phyloP scores from a whole-genome alignment of 2,888 invertebrate species.

The Catocala fraxini region DNA sequence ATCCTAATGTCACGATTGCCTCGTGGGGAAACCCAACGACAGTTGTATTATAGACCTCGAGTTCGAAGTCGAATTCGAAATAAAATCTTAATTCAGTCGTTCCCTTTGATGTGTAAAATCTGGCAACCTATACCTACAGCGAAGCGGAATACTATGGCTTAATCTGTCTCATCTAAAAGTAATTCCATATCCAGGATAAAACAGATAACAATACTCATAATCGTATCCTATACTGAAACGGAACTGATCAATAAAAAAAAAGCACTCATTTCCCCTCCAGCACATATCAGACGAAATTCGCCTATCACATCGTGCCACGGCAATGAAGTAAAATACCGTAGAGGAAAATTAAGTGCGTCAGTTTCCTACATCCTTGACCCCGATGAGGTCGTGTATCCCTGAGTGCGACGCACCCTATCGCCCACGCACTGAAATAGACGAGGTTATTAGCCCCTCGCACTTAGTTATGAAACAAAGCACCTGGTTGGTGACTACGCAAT shows the following conservation, averaged over 20 bases:
- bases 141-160: too few species aligned
- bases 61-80: too few species aligned
- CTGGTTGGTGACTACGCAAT: slow-evolving; percentile 5
- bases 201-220: too few species aligned
- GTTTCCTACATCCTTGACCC: slow-evolving; percentile 67
- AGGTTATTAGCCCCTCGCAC: slow-evolving; percentile 70
- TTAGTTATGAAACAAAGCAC: slow-evolving; percentile 53
- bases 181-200: too few species aligned
- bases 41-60: too few species aligned
- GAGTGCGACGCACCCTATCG: slow-evolving; percentile 78
- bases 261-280: neutral
- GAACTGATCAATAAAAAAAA: neutral
- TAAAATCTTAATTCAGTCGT: too few species aligned
- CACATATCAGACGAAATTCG: slow-evolving; percentile 19
- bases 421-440: slow-evolving; percentile 82
- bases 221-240: too few species aligned
- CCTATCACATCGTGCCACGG: slow-evolving; percentile 35
- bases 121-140: too few species aligned
- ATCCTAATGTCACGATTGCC: too few species aligned
- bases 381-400: slow-evolving; percentile 64
- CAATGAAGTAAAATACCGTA: slow-evolving; percentile 45
- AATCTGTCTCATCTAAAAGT: too few species aligned
- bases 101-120: too few species aligned
- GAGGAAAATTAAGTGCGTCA: slow-evolving; percentile 51
- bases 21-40: too few species aligned